phyloP scores from a whole-genome alignment of 2,113 vertebrate species.

The Protobothrops flavoviridis region DNA sequence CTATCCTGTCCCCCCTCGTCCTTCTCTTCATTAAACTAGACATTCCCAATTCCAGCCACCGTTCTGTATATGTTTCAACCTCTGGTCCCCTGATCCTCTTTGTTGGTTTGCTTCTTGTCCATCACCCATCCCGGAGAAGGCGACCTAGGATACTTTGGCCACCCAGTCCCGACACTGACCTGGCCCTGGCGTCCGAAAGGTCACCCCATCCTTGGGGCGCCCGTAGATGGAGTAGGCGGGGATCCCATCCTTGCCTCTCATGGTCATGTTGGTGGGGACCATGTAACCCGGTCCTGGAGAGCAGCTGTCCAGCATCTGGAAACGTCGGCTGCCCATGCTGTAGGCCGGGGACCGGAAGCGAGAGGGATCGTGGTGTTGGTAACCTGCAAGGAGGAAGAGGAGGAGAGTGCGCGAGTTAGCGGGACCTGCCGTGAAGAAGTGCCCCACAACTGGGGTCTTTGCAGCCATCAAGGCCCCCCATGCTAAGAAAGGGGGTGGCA shows the following conservation, averaged over 20 bases:
- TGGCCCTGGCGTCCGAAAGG: conserved; percentile 77
- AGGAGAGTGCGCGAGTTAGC: background rate
- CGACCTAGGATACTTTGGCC: conserved; percentile 23
- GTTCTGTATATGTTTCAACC: too few relatives aligned
- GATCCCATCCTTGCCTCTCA: conserved; percentile 61
- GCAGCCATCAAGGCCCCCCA: too few relatives aligned
- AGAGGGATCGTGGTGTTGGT: conserved; percentile 74
- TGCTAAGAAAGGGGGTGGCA: background rate
- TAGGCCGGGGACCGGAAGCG: conserved; percentile 78
- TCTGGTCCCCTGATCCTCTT: too few relatives aligned
- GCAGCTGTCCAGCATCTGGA: background rate
- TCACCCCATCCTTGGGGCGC: conserved; percentile 61
- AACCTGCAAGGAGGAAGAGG: conserved; percentile 45
- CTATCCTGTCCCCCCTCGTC: too few relatives aligned
- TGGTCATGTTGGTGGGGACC: conserved; percentile 75
- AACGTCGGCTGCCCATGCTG: conserved; percentile 75
- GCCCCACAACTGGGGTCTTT: background rate
- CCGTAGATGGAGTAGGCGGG: conserved; percentile 79
- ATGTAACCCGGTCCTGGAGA: conserved; percentile 82
- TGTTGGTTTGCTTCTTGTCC: background rate
- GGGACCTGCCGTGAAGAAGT: fast-evolving
- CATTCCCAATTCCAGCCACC: too few relatives aligned
- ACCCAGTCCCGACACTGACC: conserved; percentile 66
- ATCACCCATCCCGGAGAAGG: conserved; percentile 49
- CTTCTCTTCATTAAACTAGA: too few relatives aligned